Conservation (phyloP, 1,140 invertebrate species). For the Papilio glaucus region DNA sequence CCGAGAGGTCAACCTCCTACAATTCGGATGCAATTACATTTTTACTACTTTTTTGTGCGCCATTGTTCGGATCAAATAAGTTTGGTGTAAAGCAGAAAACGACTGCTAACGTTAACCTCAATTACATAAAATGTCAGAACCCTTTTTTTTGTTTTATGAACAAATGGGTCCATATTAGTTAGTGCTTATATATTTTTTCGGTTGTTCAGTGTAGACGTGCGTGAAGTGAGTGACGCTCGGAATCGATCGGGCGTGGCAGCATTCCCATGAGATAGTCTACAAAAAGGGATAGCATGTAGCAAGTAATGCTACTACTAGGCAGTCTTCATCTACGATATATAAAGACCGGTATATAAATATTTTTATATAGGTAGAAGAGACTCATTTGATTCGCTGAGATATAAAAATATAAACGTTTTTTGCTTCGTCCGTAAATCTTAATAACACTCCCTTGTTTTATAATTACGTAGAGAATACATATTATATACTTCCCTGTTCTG, state of each 20-base stretch:
- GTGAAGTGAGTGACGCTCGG: constrained; percentile 59
- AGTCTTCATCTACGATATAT: not conserved
- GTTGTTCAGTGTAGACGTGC: not conserved
- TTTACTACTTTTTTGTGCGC: too few species aligned
- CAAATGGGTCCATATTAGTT: not conserved
- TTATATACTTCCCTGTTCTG: not conserved
- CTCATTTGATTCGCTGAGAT: not conserved
- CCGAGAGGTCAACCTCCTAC: too few species aligned
- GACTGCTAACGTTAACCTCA: too few species aligned
- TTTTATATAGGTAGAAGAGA: not conserved
- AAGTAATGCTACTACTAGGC: not conserved
- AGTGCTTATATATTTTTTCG: not conserved
- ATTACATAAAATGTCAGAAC: not conserved
- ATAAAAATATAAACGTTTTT: constrained; percentile 11
- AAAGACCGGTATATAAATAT: not conserved
- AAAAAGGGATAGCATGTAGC: constrained; percentile 39
- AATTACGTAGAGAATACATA: not conserved
- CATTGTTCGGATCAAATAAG: too few species aligned
- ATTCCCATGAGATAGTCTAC: constrained; percentile 38
- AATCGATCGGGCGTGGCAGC: constrained; percentile 52
- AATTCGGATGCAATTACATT: not conserved
- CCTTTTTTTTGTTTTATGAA: not conserved
- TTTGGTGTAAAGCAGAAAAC: too few species aligned
- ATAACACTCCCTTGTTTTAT: not conserved
- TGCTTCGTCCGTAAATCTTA: not conserved